Base-by-base conservation (phyloP, 2,888 invertebrate genomes). In the Andrena hattorfiana region DNA sequence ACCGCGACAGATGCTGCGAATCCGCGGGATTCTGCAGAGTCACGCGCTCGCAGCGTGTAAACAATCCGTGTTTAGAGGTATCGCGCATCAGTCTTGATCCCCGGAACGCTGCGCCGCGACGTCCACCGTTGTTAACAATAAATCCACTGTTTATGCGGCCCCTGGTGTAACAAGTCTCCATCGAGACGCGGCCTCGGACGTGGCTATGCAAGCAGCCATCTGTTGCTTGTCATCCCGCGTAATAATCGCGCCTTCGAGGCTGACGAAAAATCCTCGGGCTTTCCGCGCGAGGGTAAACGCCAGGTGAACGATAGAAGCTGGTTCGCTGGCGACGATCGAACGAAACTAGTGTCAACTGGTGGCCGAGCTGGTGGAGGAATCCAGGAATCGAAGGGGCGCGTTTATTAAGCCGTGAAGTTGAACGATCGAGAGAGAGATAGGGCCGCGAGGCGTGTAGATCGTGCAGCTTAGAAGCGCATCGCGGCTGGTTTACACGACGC, bases 1-100 rank as follows among this genome's bases (percentile, higher is more conserved):
- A 30, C 26, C 72, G 51, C 51, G 77, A 73, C 70, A 73, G 35
- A 51, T 85, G 77, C 62, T 26, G 74, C 75, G 48, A 26, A 62
- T 60, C 20, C 42, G 42, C 42, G 42, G 42, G 42, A 42, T 42
- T 42, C 60, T 20, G 81, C 73, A n/a, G 68, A 68, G 66, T 77
- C 67, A 80, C 59, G 79, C 66, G 71, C 77, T 69, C 59, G 32
- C 48, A 68, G 77, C 84, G 73, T 86, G 84, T 84, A 86, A 86
- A 84, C 84, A 86, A 84, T 81, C 84, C 73, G 71, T 63, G 72
- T 59, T 78, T 66, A 62, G 78, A 74, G 54, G 51, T 78, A 63
- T 76, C 63, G 72, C 76, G 76, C 78, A 84, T 84, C 76, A 64
- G 78, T 69, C 74, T 78, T 71, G 76, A 73, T 73, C 66, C 20